These are phyloP conservation scores for Montipora cactus DNA, from an alignment of 64 coral and sea anemone species.

Conservation along the genomic window DNA sequence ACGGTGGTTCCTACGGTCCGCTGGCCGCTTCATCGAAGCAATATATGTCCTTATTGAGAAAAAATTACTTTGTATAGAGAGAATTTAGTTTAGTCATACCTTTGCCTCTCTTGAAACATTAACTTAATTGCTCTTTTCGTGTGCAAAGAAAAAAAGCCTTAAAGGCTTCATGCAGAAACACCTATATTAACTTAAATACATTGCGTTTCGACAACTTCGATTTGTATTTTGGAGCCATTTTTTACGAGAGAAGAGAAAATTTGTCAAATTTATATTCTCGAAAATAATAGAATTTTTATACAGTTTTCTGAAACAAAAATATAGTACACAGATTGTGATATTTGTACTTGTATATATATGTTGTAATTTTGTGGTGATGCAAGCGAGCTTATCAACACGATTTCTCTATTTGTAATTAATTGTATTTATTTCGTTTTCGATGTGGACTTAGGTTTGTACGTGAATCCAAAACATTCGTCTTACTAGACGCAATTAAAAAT, in stretches of 20 bases:
- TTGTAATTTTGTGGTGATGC: not conserved
- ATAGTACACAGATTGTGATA: not conserved
- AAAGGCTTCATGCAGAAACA: not conserved
- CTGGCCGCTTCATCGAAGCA: slow-evolving; percentile 55
- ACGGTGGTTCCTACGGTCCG: slow-evolving; percentile 60
- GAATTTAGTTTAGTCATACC: not conserved
- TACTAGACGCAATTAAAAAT: not conserved
- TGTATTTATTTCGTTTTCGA: not conserved
- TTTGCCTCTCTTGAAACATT: not conserved
- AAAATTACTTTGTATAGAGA: slow-evolving; percentile 71
- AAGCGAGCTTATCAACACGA: not conserved
- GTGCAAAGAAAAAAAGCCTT: not conserved
- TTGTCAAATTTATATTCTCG: not conserved
- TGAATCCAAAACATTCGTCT: not conserved
- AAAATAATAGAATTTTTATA: not conserved
- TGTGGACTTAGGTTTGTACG: not conserved
- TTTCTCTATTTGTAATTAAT: not conserved
- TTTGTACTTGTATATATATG: not conserved
- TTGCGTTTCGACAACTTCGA: not conserved
- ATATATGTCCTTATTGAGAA: slow-evolving; percentile 71
- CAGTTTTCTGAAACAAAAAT: not conserved
- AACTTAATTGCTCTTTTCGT: not conserved
- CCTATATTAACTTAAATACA: not conserved
- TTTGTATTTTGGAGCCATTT: not conserved
- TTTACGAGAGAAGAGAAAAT: not conserved